Evolutionary conservation across 2,888 invertebrate genomes (phyloP).

Genomic region (Hyposoter didymator): DNA sequence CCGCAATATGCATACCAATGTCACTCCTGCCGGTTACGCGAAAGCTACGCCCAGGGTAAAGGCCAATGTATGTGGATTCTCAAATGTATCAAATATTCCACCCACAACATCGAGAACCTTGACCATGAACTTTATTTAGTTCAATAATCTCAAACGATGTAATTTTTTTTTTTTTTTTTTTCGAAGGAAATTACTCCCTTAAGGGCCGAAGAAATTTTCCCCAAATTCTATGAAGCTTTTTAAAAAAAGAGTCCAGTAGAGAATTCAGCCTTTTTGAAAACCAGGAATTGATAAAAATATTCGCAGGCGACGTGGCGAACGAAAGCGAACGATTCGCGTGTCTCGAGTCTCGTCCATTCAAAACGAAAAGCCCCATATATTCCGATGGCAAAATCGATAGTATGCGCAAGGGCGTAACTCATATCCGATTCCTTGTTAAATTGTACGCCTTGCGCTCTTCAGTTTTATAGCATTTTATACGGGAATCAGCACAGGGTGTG

Average conservation of each 20-base stretch:
- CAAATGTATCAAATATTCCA: constrained; percentile 18
- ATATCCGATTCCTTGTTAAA: not conserved
- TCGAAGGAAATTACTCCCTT: not conserved
- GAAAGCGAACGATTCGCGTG: not conserved
- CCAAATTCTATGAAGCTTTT: not conserved
- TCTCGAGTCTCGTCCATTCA: not conserved
- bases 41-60: constrained; percentile 17
- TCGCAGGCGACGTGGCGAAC: not conserved
- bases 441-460: not conserved
- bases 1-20: constrained; percentile 73
- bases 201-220: not conserved
- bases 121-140: not conserved
- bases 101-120: constrained; percentile 4
- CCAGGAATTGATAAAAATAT: not conserved
- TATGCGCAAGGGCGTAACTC: constrained; percentile 6
- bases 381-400: not conserved
- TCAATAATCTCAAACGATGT: not conserved
- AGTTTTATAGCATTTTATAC: not conserved
- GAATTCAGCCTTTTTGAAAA: not conserved
- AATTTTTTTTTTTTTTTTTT: not conserved
- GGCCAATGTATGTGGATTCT: constrained; percentile 5
- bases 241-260: not conserved
- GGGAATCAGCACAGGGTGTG: not conserved
- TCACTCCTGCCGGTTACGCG: constrained; percentile 63
- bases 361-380: not conserved